Evolutionary conservation across 2,113 vertebrate species (phyloP).

Genomic region (Antidorcas marsupialis): DNA sequence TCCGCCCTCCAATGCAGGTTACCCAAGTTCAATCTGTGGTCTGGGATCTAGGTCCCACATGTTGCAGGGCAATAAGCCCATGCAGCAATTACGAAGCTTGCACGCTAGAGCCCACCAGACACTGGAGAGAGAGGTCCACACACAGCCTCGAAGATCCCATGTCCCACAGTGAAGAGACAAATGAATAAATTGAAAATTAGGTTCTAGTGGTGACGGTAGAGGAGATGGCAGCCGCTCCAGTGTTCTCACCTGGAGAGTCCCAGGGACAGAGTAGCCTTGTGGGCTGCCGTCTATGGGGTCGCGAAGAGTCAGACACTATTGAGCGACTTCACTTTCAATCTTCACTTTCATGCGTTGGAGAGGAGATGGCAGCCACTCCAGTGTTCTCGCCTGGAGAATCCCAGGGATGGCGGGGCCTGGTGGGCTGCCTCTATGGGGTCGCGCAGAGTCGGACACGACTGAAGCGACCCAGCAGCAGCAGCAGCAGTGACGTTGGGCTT

Average conservation of each 20-base stretch:
- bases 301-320: no score
- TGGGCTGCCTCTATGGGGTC: no score
- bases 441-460: no score
- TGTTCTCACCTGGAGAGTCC: no score
- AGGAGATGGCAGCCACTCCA: no score
- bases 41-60: background rate
- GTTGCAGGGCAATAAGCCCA: background rate
- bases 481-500: rapidly evolving
- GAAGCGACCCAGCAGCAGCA: no score
- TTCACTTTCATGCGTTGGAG: no score
- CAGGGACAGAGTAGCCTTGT: rapidly evolving
- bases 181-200: rapidly evolving
- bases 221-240: no score
- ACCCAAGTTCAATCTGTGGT: background rate
- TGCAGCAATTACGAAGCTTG: rapidly evolving
- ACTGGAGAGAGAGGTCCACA: background rate
- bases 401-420: rapidly evolving
- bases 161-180: background rate
- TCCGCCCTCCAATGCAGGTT: background rate
- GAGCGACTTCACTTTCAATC: no score
- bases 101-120: rapidly evolving
- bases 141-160: rapidly evolving
- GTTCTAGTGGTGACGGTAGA: rapidly evolving
- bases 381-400: no score
- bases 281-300: no score